These are phyloP conservation scores for Oscheius sp. DNA, from an alignment of 2,888 invertebrate genomes.

Conservation along the genomic window DNA sequence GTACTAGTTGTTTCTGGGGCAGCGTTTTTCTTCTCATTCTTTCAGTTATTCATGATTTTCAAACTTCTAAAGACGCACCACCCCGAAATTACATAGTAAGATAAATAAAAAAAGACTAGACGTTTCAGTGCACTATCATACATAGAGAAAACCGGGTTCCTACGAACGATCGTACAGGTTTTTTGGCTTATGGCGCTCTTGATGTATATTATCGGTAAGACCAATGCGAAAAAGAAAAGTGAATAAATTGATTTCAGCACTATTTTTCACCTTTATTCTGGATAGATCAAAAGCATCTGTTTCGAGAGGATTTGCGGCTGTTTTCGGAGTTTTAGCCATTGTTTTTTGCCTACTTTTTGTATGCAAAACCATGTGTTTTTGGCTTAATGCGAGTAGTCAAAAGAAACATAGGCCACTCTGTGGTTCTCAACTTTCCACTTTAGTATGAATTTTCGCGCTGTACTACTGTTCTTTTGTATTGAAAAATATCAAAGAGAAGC, in stretches of 20 bases:
- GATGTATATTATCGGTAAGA: conserved; percentile 36
- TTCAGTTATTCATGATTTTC: conserved; percentile 42
- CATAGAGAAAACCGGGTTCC: conserved; percentile 39
- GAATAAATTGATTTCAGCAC: conserved; percentile 42
- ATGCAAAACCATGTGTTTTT: conserved; percentile 37
- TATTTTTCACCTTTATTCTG: conserved; percentile 38
- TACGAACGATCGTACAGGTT: conserved; percentile 44
- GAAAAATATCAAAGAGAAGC: too few relatives aligned
- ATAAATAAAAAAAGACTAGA: background rate
- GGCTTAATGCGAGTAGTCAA: conserved; percentile 20
- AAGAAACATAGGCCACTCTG: background rate
- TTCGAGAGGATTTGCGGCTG: conserved; percentile 43
- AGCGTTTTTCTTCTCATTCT: conserved; percentile 40
- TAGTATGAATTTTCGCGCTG: too few relatives aligned
- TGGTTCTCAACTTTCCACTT: conserved; percentile 2
- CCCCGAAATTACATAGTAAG: background rate
- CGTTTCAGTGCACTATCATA: conserved; percentile 44
- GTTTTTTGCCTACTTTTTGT: conserved; percentile 35
- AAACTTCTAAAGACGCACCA: conserved; percentile 36
- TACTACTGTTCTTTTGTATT: too few relatives aligned
- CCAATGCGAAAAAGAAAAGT: too few relatives aligned
- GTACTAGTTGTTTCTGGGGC: conserved; percentile 40
- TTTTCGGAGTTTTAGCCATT: conserved; percentile 42
- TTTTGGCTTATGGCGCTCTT: conserved; percentile 48
- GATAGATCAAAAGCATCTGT: conserved; percentile 38